Evolutionary conservation across 2,113 vertebrate genomes (phyloP).

Genomic region (Gnathochromis pfefferi): DNA sequence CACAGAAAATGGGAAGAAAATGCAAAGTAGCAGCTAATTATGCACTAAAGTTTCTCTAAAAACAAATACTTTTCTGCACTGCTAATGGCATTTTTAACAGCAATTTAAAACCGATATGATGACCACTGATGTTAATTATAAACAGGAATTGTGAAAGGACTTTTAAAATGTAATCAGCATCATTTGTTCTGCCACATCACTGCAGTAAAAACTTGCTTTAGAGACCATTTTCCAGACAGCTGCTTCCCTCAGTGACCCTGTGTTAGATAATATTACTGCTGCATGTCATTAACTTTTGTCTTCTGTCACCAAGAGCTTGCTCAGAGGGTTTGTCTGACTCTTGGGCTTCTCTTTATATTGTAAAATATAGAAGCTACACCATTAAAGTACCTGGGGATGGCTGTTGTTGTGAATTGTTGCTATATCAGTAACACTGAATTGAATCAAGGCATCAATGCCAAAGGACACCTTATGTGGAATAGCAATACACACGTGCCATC

Average conservation of each 20-base stretch:
- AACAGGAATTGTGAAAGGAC: background rate
- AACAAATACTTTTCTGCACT: background rate
- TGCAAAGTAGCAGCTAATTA: background rate
- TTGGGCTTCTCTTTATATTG: background rate
- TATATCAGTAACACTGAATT: background rate
- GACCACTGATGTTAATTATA: background rate
- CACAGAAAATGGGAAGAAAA: background rate
- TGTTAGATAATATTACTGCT: background rate
- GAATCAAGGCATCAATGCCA: background rate
- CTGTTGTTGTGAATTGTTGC: background rate
- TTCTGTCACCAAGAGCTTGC: background rate
- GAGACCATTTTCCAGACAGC: background rate
- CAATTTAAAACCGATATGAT: background rate
- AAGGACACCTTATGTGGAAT: background rate
- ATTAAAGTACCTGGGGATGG: background rate
- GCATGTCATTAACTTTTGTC: background rate
- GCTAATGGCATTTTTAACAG: background rate
- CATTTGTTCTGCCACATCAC: background rate
- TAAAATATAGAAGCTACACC: background rate
- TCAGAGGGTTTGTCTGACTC: background rate
- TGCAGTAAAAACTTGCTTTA: background rate
- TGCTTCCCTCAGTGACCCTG: background rate
- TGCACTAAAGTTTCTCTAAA: background rate
- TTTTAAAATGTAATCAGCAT: background rate
- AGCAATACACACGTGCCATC: background rate